Evolutionary conservation across 1,140 invertebrate species (phyloP).

Genomic region (Drosophila sucinea): DNA sequence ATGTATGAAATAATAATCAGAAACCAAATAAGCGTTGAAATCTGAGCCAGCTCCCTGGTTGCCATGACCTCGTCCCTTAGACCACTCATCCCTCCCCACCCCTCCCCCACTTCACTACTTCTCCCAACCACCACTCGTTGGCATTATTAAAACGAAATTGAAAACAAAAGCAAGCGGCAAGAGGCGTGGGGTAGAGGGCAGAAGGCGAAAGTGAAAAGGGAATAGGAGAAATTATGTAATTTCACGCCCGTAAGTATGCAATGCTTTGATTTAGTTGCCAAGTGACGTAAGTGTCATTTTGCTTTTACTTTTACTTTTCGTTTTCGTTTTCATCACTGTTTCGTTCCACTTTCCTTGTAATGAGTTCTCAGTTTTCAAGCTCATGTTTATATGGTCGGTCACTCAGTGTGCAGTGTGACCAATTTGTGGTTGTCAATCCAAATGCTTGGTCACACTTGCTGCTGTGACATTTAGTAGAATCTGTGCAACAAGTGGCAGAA

Average conservation of each 20-base stretch:
- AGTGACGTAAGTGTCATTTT: constrained; percentile 34
- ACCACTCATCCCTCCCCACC: not conserved
- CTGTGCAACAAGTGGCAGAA: constrained; percentile 1
- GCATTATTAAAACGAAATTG: constrained; percentile 76
- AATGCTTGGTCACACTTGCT: not conserved
- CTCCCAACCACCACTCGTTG: constrained; percentile 2
- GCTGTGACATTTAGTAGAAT: not conserved
- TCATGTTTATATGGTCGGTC: not conserved
- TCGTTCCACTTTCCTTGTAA: not conserved
- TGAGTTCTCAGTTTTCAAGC: not conserved
- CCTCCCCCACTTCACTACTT: too few relatives aligned
- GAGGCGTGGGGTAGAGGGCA: not conserved
- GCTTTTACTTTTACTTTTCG: not conserved
- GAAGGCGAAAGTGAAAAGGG: not conserved
- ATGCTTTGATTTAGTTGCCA: constrained; percentile 64
- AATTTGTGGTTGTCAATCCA: not conserved
- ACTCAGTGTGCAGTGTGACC: not conserved
- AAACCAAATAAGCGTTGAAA: constrained; percentile 78
- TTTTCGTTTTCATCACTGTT: not conserved
- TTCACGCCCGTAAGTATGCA: constrained; percentile 60
- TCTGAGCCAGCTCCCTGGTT: constrained; percentile 58
- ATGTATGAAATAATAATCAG: constrained; percentile 79
- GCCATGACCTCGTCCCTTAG: constrained; percentile 35
- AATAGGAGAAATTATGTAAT: constrained; percentile 62
- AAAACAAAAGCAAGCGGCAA: constrained; percentile 48